Base-by-base conservation (phyloP, 2,797 vertebrate genomes). In the Typhlichthys eigenmanni region DNA sequence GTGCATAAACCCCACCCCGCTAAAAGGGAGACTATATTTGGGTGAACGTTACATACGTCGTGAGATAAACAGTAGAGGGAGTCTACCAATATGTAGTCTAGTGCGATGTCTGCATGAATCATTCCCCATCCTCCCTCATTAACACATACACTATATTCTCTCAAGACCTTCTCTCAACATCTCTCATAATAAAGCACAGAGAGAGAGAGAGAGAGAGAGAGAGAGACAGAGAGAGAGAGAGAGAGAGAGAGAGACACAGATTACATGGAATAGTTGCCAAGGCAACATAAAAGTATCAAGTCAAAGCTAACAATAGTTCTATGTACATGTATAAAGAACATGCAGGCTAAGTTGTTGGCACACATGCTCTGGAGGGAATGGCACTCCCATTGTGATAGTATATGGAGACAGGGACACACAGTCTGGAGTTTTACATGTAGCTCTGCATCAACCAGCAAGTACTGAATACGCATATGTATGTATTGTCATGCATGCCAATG, bases 211-310 rank as follows among this genome's bases (percentile, higher is more conserved):
- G 24, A 29, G 24, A 73, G 55, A 73, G 59, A 79, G 69, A 74
- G 55, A 73, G 58, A 79, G 68, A 74, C 58, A 58, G 68, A 74
- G 58, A 58, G 70, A 80, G 16, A 17, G 16, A 17, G 17, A 19
- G 17, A 19, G 17, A 73, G 55, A 73, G 59, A 79, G 69, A 74
- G 55, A 73, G 59, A 79, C 67, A 74, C 58, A 58, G 70, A 80
- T 68, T 63, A 76, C 74, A 81, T 78, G 46, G 13, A 79, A 74
- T 45, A 29, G 84, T 89, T 90, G 80, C 88, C 80, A 54, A 73
- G 84, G 87, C 74, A 86, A 89, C 84, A 8, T 78, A 77, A 82
- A 85, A 68, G 64, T 87, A 75, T 74, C 70, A 80, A 78, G 83
- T 79, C 60, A 68, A 67, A 70, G 67, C 68, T 65, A 81, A 60